phyloP scores from a whole-genome alignment of 2,113 vertebrate species.

The Rhinoderma darwinii region DNA sequence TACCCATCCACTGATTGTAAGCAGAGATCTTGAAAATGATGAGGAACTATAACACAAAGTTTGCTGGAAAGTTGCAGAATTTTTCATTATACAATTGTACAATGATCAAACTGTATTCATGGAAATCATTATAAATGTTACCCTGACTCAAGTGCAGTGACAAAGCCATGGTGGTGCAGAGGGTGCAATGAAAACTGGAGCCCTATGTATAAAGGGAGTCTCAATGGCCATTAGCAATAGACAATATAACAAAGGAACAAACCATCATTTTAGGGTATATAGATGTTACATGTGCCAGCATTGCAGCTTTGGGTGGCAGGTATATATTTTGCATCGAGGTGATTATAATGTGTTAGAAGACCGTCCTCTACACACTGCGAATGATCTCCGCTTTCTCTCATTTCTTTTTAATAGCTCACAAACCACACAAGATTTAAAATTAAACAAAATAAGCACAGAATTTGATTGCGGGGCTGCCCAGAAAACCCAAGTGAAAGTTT shows the following conservation, averaged over 20 bases:
- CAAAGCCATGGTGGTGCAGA: too few relatives aligned
- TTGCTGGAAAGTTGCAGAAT: too few relatives aligned
- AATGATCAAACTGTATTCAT: too few relatives aligned
- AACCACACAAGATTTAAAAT: constrained; percentile 28
- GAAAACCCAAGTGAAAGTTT: constrained; percentile 26
- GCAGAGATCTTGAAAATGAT: neutral
- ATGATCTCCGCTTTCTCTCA: neutral
- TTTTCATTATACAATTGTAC: too few relatives aligned
- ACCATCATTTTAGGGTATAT: neutral
- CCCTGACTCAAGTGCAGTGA: neutral
- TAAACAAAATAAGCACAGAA: constrained; percentile 12
- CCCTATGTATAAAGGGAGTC: too few relatives aligned
- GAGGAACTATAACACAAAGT: too few relatives aligned
- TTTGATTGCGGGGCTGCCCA: constrained; percentile 23
- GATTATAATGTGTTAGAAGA: neutral
- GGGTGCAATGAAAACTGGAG: too few relatives aligned
- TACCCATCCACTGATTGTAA: neutral
- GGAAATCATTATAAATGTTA: neutral
- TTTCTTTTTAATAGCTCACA: constrained; percentile 20
- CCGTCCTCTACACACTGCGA: neutral
- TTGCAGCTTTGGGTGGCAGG: neutral
- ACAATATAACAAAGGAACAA: neutral
- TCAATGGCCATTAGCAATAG: too few relatives aligned
- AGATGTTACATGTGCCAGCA: neutral
- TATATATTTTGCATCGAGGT: neutral